Conservation (phyloP, 2,113 vertebrate genomes). For the Erpornis zantholeuca region DNA sequence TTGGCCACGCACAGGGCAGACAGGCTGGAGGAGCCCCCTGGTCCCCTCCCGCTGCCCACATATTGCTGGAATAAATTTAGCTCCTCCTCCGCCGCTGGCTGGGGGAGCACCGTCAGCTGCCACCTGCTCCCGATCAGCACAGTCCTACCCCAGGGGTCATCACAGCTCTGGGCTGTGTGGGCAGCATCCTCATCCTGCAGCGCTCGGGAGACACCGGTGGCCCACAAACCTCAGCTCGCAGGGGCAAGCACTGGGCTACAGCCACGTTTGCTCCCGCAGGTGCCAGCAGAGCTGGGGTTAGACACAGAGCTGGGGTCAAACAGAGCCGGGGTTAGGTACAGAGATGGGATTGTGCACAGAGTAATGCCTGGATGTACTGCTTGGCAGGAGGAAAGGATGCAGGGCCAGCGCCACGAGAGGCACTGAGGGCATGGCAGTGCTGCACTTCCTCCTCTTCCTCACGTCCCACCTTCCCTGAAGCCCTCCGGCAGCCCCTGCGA, state of each 20-base stretch:
- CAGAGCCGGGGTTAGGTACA: neutral
- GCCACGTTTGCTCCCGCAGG: accelerated
- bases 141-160: neutral
- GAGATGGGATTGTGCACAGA: neutral
- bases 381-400: neutral
- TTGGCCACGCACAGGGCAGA: neutral
- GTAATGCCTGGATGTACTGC: neutral
- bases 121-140: neutral
- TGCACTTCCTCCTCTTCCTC: neutral
- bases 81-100: accelerated
- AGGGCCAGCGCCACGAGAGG: accelerated
- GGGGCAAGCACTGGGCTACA: accelerated
- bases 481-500: accelerated
- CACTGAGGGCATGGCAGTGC: neutral
- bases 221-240: accelerated
- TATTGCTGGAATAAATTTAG: neutral
- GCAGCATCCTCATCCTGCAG: neutral
- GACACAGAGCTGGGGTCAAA: neutral
- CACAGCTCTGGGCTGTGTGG: accelerated
- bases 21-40: neutral
- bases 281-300: neutral
- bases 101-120: neutral
- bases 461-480: neutral
- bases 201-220: accelerated
- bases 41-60: neutral